These are phyloP conservation scores for Chloroceryle aenea DNA, from an alignment of 2,113 vertebrate genomes.

Conservation along the genomic window DNA sequence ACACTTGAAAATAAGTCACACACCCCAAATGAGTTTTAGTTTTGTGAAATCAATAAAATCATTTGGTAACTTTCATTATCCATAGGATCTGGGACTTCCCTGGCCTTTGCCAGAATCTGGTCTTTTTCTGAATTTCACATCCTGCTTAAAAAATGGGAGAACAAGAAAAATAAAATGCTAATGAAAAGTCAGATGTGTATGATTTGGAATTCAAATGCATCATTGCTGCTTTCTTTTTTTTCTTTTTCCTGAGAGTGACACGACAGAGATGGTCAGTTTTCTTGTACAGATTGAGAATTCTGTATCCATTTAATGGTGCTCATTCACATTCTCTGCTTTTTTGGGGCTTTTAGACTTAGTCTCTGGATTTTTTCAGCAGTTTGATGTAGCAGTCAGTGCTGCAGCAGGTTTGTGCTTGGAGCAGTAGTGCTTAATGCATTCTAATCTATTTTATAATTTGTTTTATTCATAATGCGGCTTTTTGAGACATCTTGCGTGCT, in stretches of 20 bases:
- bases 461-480: neutral
- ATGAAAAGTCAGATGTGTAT: neutral
- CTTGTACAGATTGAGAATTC: neutral
- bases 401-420: neutral
- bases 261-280: neutral
- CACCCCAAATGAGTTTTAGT: neutral
- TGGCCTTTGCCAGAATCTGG: neutral
- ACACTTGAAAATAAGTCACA: neutral
- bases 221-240: neutral
- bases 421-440: neutral
- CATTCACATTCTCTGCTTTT: neutral
- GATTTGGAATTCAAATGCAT: neutral
- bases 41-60: slow-evolving; percentile 1
- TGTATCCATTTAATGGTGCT: neutral
- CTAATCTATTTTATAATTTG: slow-evolving; percentile 1
- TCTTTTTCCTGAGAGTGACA: neutral
- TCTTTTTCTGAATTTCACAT: neutral
- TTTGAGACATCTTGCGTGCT: neutral
- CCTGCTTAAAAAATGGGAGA: neutral
- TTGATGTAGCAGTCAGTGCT: neutral
- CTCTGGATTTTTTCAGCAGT: neutral
- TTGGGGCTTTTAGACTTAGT: neutral
- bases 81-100: neutral
- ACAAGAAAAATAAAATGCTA: neutral
- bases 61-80: neutral